These are phyloP conservation scores for Eucriotettix oculatus DNA, from an alignment of 2,888 invertebrate genomes.

Conservation along the genomic window DNA sequence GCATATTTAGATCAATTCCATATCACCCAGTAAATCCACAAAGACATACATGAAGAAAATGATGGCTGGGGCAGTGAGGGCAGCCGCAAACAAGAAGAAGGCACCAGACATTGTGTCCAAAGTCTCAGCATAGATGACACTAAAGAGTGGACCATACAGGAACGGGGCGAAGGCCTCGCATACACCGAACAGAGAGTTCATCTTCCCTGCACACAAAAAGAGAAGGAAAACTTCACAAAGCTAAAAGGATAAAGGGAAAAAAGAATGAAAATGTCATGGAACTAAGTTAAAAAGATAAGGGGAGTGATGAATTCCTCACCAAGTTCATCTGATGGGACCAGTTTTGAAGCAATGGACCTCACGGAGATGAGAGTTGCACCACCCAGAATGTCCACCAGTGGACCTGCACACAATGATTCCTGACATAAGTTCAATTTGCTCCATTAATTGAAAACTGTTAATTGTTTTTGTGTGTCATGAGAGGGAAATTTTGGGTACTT, in stretches of 20 bases:
- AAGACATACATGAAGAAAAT: slow-evolving; percentile 31
- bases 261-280: too few species aligned
- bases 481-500: too few species aligned
- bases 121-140: slow-evolving; percentile 34
- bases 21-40: neutral
- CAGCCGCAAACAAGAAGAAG: slow-evolving; percentile 37
- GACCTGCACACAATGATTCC: slow-evolving; percentile 18
- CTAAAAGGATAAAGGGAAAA: too few species aligned
- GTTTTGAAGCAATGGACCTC: slow-evolving; percentile 37
- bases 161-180: slow-evolving; percentile 39
- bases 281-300: too few species aligned
- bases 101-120: slow-evolving; percentile 34
- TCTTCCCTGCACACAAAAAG: slow-evolving; percentile 26
- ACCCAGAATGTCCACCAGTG: slow-evolving; percentile 34
- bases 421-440: too few species aligned
- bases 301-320: slow-evolving; percentile 25
- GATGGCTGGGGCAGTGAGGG: slow-evolving; percentile 31
- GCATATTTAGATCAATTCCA: too few species aligned
- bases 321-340: slow-evolving; percentile 36
- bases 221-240: too few species aligned
- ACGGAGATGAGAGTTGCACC: slow-evolving; percentile 37
- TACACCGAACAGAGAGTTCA: slow-evolving; percentile 40
- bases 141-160: slow-evolving; percentile 37
- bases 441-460: too few species aligned
- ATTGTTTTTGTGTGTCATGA: too few species aligned